Base-by-base conservation (phyloP, 2,113 vertebrate species). In the Prionailurus bengalensis region DNA sequence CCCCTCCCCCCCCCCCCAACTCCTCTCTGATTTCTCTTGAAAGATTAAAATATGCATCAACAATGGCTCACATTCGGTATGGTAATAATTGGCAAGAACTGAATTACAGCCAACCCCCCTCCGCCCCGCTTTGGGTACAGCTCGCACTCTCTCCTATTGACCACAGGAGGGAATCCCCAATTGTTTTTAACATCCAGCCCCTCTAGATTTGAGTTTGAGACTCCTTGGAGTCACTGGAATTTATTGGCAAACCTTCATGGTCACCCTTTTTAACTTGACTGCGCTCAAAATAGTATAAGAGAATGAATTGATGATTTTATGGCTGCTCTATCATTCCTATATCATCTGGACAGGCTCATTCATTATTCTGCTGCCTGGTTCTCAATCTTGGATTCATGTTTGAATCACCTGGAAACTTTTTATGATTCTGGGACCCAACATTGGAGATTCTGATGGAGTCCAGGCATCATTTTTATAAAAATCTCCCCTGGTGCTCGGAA, bases 1-100 rank as follows among this genome's bases (percentile, higher is more conserved):
- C 45, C 45, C 45, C 45, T 45, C 45, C 45, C 45, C 45, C 39
- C 39, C 39, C 42, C 8, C 45, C 45, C 45, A 45, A 9, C 5
- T 2, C 10, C 9, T 87, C 81, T 81, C 21, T 95, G n/a, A 31
- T 71, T 97, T 95, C 79, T 92, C 70, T 88, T 82, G 71, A 91
- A 94, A 97, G 80, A 70, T 87, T 82, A 92, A 70, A 92, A 74
- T 48, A 65, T 2, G 3, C 13, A 66, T 9, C 51, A 85, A 68
- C 33, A 68, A 10, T 29, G 7, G 58, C 23, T 83, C 71, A 82
- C 19, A 65, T 51, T 82, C 48, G 25, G 0, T 31, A 23, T 27
- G 31, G 1, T 45, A 53, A 14, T 70, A 70, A 55, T 16, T 3
- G 19, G 11, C 6, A 16, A 83, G 81, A 81, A 13, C 21, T 70